Conservation (phyloP, 2,113 vertebrate species). For the Hemiprocne comata region DNA sequence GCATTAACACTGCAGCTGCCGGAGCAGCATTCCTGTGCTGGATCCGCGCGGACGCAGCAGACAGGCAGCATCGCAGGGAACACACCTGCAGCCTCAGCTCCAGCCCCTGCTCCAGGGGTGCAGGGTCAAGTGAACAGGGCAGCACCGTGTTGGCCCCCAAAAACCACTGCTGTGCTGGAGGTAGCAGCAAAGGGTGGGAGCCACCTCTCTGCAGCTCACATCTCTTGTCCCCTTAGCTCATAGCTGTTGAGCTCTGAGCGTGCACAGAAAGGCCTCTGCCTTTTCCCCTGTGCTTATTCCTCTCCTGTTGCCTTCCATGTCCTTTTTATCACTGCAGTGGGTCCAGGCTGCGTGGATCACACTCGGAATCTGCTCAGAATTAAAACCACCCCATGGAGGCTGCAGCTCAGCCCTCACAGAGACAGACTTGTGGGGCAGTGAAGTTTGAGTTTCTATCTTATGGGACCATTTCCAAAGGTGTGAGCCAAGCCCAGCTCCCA, state of each 20-base stretch:
- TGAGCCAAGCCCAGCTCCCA: not conserved
- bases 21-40: rapidly evolving
- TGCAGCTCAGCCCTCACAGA: not conserved
- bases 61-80: rapidly evolving
- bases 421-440: not conserved
- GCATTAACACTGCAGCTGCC: not conserved
- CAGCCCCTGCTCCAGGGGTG: not conserved
- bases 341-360: not conserved
- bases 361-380: constrained; percentile 16
- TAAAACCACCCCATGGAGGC: not conserved
- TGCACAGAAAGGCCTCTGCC: constrained; percentile 1
- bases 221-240: not conserved
- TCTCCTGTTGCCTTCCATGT: not conserved
- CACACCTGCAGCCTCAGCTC: not conserved
- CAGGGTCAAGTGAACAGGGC: not conserved
- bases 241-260: not conserved
- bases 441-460: not conserved
- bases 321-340: constrained; percentile 25
- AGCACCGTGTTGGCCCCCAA: rapidly evolving
- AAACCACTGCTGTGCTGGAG: not conserved
- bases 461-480: not conserved
- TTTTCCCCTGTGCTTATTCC: not conserved
- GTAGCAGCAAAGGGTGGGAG: not conserved
- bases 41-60: not conserved
- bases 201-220: not conserved